phyloP scores from a whole-genome alignment of 1,140 invertebrate species.

The Drosophila melanogaster region Release_6_plus_ISO1_MT NT_033777.3:4441501-4442000 shows the following conservation, averaged over 20 bases:
- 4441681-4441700: slow-evolving; percentile 43
- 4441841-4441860: slow-evolving; percentile 30
- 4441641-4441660: slow-evolving; percentile 43
- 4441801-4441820: slow-evolving; percentile 63
- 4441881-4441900: slow-evolving; percentile 42
- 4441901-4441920: slow-evolving; percentile 24
- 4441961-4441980: slow-evolving; percentile 71
- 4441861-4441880: slow-evolving; percentile 33
- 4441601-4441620: slow-evolving; percentile 55
- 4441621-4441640: slow-evolving; percentile 50
- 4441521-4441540: slow-evolving; percentile 77
- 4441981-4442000: slow-evolving; percentile 76
- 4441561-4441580: slow-evolving; percentile 68
- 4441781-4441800: slow-evolving; percentile 80
- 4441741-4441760: slow-evolving; percentile 32
- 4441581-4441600: slow-evolving; percentile 75
- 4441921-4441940: slow-evolving; percentile 20
- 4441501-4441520: slow-evolving; percentile 80
- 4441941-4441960: slow-evolving; percentile 55
- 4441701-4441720: slow-evolving; percentile 45
- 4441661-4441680: slow-evolving; percentile 27
- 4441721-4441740: slow-evolving; percentile 41
- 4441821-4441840: slow-evolving; percentile 38
- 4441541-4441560: slow-evolving; percentile 78
- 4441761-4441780: slow-evolving; percentile 49